Conservation (phyloP, 2,888 invertebrate species). For the Ophion slaviceki region DNA sequence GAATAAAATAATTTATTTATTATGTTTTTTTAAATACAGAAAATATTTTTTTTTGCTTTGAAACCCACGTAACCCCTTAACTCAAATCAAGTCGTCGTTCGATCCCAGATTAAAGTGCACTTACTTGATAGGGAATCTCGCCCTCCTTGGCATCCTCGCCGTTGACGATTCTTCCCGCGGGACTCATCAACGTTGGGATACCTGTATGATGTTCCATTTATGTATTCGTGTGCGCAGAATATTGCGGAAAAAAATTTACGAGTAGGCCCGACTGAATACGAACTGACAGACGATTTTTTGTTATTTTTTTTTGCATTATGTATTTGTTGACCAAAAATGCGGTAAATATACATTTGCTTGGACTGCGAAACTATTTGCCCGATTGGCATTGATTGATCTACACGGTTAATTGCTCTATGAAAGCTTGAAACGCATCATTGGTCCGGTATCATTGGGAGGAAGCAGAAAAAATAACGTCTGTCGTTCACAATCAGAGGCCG, state of each 20-base stretch:
- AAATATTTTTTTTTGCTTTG: too few species aligned
- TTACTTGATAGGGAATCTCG: slow-evolving; percentile 78
- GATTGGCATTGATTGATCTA: too few species aligned
- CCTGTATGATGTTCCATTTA: slow-evolving; percentile 11
- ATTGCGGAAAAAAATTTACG: neutral
- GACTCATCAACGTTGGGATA: slow-evolving; percentile 35
- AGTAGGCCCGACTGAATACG: neutral
- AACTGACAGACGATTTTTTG: neutral
- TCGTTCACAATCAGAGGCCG: too few species aligned
- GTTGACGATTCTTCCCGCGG: slow-evolving; percentile 63
- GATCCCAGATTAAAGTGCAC: slow-evolving; percentile 3
- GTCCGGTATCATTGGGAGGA: too few species aligned
- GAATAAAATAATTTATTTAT: too few species aligned
- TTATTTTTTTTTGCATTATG: too few species aligned
- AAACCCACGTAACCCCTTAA: neutral
- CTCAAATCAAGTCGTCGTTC: neutral
- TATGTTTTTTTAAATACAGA: too few species aligned
- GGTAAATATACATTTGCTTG: too few species aligned
- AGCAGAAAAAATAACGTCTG: too few species aligned
- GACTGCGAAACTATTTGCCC: too few species aligned
- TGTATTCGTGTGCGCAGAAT: neutral
- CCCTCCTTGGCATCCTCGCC: slow-evolving; percentile 72
- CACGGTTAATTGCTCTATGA: too few species aligned
- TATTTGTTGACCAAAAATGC: too few species aligned
- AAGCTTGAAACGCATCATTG: neutral